Conservation (phyloP, 2,888 invertebrate species). For the Campoplex nolae region DNA sequence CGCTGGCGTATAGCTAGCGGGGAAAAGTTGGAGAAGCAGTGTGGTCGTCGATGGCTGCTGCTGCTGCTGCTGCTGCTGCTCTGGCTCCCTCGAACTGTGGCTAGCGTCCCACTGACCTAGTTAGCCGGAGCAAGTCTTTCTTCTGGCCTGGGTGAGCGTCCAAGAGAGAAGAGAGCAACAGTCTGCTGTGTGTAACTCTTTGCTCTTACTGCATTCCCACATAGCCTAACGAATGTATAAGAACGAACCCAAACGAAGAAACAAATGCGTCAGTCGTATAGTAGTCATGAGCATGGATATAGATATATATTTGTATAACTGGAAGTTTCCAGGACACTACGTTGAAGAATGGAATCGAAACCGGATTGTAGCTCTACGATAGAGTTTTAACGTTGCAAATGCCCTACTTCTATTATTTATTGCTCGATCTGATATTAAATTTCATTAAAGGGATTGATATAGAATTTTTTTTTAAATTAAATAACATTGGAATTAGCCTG, state of each 20-base stretch:
- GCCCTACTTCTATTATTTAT: slow-evolving; percentile 22
- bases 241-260: slow-evolving; percentile 46
- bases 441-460: not conserved
- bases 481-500: not conserved
- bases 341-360: slow-evolving; percentile 23
- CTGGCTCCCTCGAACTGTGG: slow-evolving; percentile 70
- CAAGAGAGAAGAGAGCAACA: slow-evolving; percentile 47
- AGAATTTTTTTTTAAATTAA: not conserved
- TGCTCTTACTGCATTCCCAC: slow-evolving; percentile 55
- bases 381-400: slow-evolving; percentile 14
- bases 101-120: slow-evolving; percentile 84
- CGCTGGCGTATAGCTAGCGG: slow-evolving; percentile 76
- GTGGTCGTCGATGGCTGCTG: slow-evolving; percentile 37
- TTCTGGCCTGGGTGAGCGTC: slow-evolving; percentile 71
- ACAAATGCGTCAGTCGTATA: slow-evolving; percentile 34
- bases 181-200: slow-evolving; percentile 31
- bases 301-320: slow-evolving; percentile 16
- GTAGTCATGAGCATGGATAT: slow-evolving; percentile 14
- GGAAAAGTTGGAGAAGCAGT: slow-evolving; percentile 61
- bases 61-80: slow-evolving; percentile 58
- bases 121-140: slow-evolving; percentile 83
- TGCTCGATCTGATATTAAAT: not conserved
- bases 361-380: slow-evolving; percentile 28
- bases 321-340: slow-evolving; percentile 32
- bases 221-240: slow-evolving; percentile 47